phyloP scores from a whole-genome alignment of 2,888 invertebrate genomes.

The Kryphioiulus occultus region DNA sequence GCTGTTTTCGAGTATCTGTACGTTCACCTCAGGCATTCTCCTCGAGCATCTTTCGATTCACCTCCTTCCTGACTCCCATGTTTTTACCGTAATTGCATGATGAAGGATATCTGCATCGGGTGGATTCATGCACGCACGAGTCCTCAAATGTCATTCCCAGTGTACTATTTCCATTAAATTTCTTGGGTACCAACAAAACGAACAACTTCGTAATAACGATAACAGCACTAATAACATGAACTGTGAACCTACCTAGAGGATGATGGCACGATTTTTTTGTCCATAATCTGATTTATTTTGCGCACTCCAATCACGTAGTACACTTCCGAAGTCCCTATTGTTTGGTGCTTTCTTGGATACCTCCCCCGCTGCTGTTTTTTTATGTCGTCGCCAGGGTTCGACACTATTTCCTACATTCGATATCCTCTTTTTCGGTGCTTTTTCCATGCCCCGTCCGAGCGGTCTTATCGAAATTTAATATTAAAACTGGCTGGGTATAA shows the following conservation, averaged over 20 bases:
- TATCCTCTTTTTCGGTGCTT: background rate
- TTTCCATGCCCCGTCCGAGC: background rate
- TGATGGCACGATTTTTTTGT: background rate
- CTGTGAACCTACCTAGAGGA: background rate
- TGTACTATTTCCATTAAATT: background rate
- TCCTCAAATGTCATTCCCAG: background rate
- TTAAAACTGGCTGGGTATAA: conserved; percentile 11
- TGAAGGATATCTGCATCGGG: background rate
- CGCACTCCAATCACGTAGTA: conserved; percentile 24
- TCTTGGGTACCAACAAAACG: background rate
- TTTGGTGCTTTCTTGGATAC: background rate
- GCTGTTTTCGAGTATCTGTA: too few species aligned
- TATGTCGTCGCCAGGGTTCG: background rate
- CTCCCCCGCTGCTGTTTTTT: background rate
- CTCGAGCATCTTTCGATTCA: too few species aligned
- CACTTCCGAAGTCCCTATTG: conserved; percentile 2
- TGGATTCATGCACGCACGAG: too few species aligned
- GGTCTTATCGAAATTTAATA: conserved; percentile 30
- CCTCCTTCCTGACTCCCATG: too few species aligned
- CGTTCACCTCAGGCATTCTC: too few species aligned
- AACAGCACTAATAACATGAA: conserved; percentile 9
- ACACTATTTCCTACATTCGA: background rate
- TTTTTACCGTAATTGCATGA: background rate
- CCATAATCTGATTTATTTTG: background rate
- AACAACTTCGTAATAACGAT: background rate